Evolutionary conservation across 2,113 vertebrate genomes (phyloP).

Genomic region (Osmerus mordax): DNA sequence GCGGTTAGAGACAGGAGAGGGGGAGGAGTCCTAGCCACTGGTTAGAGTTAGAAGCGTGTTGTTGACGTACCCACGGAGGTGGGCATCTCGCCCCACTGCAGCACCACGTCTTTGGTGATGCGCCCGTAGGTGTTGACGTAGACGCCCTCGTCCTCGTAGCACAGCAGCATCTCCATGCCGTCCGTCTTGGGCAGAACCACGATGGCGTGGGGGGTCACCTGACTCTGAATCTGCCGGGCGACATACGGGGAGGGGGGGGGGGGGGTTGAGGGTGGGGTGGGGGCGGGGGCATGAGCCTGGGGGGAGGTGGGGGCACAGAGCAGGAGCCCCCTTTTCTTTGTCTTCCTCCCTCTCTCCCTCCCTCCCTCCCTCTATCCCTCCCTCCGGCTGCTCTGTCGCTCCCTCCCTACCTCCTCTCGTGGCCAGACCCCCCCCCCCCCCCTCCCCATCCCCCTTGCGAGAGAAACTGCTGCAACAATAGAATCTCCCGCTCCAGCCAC

Average conservation of each 20-base stretch:
- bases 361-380: neutral
- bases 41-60: constrained; percentile 20
- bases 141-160: constrained; percentile 98
- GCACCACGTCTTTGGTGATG: constrained; percentile 99
- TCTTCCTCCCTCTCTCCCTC: constrained; percentile 1
- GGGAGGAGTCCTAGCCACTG: constrained; percentile 24
- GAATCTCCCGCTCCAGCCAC: constrained; percentile 54
- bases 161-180: constrained; percentile 99
- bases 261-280: constrained; percentile 49
- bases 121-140: constrained; percentile 98
- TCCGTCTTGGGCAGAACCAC: constrained; percentile 99
- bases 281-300: constrained; percentile 14
- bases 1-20: constrained; percentile 16
- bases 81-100: constrained; percentile 99
- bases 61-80: constrained; percentile 94
- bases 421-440: neutral
- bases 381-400: neutral
- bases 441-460: constrained; percentile 34
- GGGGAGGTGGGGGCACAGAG: constrained; percentile 17
- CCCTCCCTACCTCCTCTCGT: neutral
- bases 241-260: constrained; percentile 53
- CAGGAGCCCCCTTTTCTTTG: constrained; percentile 24
- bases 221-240: constrained; percentile 92
- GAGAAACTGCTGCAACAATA: constrained; percentile 77
- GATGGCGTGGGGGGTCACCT: constrained; percentile 97